phyloP scores from a whole-genome alignment of 53 echinoderm and acorn worm genomes.

The Crossaster papposus region DNA sequence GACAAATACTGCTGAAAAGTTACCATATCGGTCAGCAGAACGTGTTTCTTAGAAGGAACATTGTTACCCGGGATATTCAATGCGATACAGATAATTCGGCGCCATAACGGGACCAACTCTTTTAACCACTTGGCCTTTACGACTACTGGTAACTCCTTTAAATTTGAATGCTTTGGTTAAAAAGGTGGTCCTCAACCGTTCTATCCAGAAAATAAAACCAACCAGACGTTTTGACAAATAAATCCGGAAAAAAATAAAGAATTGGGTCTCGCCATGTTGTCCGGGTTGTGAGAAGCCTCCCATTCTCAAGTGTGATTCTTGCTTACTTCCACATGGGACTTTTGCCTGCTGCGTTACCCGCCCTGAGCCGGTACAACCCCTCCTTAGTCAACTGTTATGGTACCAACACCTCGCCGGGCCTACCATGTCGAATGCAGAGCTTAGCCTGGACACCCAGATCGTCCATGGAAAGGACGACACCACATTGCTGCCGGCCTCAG shows the following conservation, averaged over 20 bases:
- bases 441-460: slow-evolving; percentile 90
- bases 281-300: slow-evolving; percentile 63
- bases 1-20: too few relatives aligned
- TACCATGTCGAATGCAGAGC: slow-evolving; percentile 90
- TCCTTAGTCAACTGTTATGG: slow-evolving; percentile 85
- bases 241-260: slow-evolving; percentile 33
- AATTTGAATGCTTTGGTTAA: too few relatives aligned
- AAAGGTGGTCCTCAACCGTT: too few relatives aligned
- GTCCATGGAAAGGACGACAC: slow-evolving; percentile 73
- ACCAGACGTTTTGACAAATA: too few relatives aligned
- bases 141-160: too few relatives aligned
- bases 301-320: slow-evolving; percentile 71
- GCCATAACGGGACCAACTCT: too few relatives aligned
- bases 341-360: slow-evolving; percentile 77
- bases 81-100: too few relatives aligned
- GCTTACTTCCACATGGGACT: slow-evolving; percentile 62
- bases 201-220: too few relatives aligned
- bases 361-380: slow-evolving; percentile 92
- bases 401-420: slow-evolving; percentile 70
- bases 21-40: too few relatives aligned
- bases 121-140: too few relatives aligned
- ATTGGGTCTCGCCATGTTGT: slow-evolving; percentile 72
- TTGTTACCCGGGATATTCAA: too few relatives aligned
- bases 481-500: slow-evolving; percentile 77
- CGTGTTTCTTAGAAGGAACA: too few relatives aligned